Percentiles rank a stretch among this genome's conserved stretches.
Evolutionary conservation across 2,113 vertebrate species (phyloP).

Genomic region (Isichthys henryi): DNA sequence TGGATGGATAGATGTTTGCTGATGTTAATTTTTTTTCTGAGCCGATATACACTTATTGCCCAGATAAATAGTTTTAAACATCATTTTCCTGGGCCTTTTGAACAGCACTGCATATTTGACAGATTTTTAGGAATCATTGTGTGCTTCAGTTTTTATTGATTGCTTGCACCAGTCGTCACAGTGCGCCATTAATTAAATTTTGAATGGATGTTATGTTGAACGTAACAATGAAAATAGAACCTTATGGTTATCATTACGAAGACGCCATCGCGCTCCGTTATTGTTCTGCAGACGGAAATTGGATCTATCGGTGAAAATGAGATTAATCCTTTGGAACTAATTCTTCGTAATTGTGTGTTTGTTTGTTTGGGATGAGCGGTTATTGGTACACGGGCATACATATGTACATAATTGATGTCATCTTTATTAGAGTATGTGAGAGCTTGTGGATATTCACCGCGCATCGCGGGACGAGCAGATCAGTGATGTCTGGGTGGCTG

Average conservation of each 20-base stretch:
- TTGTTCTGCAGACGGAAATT: background rate
- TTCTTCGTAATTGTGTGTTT: background rate
- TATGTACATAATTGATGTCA: background rate
- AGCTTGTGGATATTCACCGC: background rate
- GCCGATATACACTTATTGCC: background rate
- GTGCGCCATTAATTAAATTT: background rate
- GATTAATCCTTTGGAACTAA: background rate
- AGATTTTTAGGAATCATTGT: background rate
- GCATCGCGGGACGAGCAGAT: constrained; percentile 33
- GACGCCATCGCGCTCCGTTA: background rate
- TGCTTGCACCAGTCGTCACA: background rate
- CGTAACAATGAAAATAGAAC: background rate
- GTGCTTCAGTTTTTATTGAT: background rate
- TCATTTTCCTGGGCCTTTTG: background rate
- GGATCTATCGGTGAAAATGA: background rate
- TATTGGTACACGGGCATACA: background rate
- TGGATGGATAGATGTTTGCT: too few species aligned
- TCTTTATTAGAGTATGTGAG: background rate
- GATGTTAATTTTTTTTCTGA: background rate
- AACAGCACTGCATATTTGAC: background rate
- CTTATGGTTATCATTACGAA: background rate
- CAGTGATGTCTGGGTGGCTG: constrained; percentile 46
- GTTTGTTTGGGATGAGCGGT: background rate
- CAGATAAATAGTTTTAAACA: background rate
- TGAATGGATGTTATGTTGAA: background rate